Evolutionary conservation across 2,888 invertebrate genomes (phyloP), one percentile per base, ranked within the genome.

Genomic region (Drosophila austrosaltans): DNA sequence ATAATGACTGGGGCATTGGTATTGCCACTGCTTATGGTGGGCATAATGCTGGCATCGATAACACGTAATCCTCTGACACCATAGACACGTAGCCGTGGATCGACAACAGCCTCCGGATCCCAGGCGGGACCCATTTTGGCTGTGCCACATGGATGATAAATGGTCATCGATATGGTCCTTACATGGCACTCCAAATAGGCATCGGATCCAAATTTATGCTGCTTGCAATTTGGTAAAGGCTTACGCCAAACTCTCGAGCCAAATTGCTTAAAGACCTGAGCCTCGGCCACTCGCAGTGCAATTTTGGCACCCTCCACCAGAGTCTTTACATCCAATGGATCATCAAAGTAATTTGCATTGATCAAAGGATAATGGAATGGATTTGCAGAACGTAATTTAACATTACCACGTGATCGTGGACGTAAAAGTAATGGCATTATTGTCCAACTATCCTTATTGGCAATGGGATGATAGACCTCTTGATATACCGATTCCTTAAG

Each of bases 1-100:
- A 97, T 97, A 60, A 97, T 96, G n/a, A 96, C 95, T 0, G 97
- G 97, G 0, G 97, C 98, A 91, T 97, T 97, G 0, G 97, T 97
- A 89, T 98, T 97, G 6, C 97, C 97, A 87, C 97, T 97, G 32
- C 95, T 95, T 80, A 97, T 96, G 1, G 96, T 96, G 0, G 97
- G 97, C 97, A 97, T 97, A 79, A 97, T 95, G 83, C 96, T 96
- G 36, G 97, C 97, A 89, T 97, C 97, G 79, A 97, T 95, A 20
- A 97, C 96, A 75, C 97, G 93, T 30, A 98, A 93, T 10, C 96
- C 96, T 63, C 94, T 93, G 0, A 98, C 93, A 1, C 97, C 97
- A 80, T 97, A 95, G 0, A 97, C 96, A 56, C 94, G 93, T 53
- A 97, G 91, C 70, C 95, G 93, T 0, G 96, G 95, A 93, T 97